Evolutionary conservation across 2,888 invertebrate genomes (phyloP), one percentile per base, ranked within the genome.

Genomic region (Drosophila pseudotakahashii): DNA sequence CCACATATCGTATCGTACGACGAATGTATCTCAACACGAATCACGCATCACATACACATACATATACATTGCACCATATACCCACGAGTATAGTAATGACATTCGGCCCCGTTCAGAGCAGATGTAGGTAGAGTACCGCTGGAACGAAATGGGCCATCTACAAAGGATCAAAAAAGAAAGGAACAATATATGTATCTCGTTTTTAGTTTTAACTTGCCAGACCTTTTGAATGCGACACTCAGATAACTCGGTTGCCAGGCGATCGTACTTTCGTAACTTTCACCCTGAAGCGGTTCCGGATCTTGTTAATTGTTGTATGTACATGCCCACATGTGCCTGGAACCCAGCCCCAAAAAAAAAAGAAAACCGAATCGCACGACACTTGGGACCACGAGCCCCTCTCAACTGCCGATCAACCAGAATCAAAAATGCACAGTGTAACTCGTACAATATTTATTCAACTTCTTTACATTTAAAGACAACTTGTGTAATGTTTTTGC

Each of bases 121-220:
- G 14, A 4, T 42, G 19, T 9, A 39, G 19, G 19, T 9, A 39
- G 19, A 19, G 19, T 19, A 19, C 11, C 52, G 57, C 10, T 47
- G 37, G 47, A 45, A 41, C 44, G 32, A 26, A 34, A 34, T 11
- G 45, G 19, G 41, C 23, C 45, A 47, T 34, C 37, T 37, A 34
- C 45, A 51, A 71, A 58, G 52, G 76, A 67, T 48, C 64, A 48
- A 59, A 50, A 50, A 59, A 50, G 42, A 63, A 55, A 50, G 67
- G 69, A 44, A 72, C 57, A 71, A 61, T 64, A 82, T 72, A 79
- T 73, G 81, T 78, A 75, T 79, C 79, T 80, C 81, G 89, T 89
- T 89, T 87, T 88, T 85, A 86, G 81, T 82, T 85, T 81, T 81
- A 84, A 85, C 90, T 89, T 89, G 89, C 89, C 89, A 89, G 81